Percentiles rank a stretch among this genome's conserved stretches.
These are phyloP conservation scores for Trichopoda pennipes DNA, from an alignment of 2,888 invertebrate genomes.

Conservation along the genomic window DNA sequence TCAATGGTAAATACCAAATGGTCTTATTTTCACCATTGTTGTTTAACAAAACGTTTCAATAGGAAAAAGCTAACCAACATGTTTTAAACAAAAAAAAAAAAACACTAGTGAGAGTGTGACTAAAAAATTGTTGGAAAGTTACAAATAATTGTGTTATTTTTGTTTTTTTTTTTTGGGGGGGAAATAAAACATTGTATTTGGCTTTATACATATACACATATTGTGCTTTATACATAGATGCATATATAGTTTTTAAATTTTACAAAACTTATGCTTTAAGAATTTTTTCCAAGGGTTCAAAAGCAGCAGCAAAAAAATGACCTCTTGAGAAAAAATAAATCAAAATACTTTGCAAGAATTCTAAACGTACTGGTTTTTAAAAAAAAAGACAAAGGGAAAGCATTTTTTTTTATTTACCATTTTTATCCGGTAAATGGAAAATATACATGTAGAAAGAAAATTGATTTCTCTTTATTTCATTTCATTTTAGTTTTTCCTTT, in stretches of 20 bases:
- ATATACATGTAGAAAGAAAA: conserved; percentile 53
- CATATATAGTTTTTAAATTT: conserved; percentile 2
- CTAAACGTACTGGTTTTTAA: not conserved
- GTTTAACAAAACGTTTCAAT: conserved; percentile 18
- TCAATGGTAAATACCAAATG: conserved; percentile 54
- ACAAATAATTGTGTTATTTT: not conserved
- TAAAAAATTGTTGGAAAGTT: conserved; percentile 10
- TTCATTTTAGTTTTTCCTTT: conserved; percentile 12
- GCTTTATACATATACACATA: not conserved
- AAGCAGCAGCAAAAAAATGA: not conserved
- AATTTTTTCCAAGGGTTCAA: conserved; percentile 1
- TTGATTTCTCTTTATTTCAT: conserved; percentile 43
- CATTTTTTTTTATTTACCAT: conserved; percentile 21
- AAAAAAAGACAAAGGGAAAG: not conserved
- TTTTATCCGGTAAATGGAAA: conserved; percentile 39
- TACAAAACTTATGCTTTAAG: conserved; percentile 17
- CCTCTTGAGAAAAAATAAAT: not conserved
- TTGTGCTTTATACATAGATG: too few species aligned
- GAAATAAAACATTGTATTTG: not conserved
- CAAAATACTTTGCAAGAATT: conserved; percentile 7
- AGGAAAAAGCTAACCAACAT: conserved; percentile 17
- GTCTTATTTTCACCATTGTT: conserved; percentile 42
- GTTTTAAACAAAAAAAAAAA: not conserved
- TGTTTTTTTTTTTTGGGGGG: not conserved
- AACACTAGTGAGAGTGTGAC: conserved; percentile 24